Evolutionary conservation across 2,888 invertebrate species (phyloP).

Genomic region (Philaethria dido): DNA sequence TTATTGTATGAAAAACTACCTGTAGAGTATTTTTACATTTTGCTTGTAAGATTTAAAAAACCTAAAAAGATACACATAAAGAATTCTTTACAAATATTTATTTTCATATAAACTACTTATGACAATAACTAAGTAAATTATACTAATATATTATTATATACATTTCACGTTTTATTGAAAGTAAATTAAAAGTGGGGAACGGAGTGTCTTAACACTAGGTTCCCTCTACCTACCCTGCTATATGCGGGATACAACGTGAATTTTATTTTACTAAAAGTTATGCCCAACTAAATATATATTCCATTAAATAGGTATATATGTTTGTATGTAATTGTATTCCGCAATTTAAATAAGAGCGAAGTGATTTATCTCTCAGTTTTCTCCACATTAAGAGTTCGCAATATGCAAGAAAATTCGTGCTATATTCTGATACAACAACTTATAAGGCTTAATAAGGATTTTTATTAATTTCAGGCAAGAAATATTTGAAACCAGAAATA

Average conservation of each 20-base stretch:
- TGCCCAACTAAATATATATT: background rate
- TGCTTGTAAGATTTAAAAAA: conserved; percentile 27
- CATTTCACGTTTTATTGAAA: background rate
- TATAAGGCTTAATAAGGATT: no score
- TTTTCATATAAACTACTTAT: conserved; percentile 25
- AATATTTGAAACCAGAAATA: no score
- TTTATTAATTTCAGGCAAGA: no score
- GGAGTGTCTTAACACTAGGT: no score
- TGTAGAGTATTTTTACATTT: conserved; percentile 45
- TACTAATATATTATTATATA: background rate
- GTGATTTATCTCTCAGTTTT: background rate
- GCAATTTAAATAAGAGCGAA: no score
- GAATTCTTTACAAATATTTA: conserved; percentile 12
- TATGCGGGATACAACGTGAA: no score
- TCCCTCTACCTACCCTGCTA: no score
- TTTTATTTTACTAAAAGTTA: conserved; percentile 3
- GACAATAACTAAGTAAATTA: conserved; percentile 23
- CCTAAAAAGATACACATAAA: background rate
- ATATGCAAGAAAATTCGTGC: background rate
- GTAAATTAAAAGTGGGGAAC: no score
- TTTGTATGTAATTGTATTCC: background rate
- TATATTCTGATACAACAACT: no score
- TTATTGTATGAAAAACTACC: conserved; percentile 65
- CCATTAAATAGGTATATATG: background rate
- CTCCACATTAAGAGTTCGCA: background rate